Conservation (phyloP, 2,888 invertebrate species). For the Anoncus sp. region DNA sequence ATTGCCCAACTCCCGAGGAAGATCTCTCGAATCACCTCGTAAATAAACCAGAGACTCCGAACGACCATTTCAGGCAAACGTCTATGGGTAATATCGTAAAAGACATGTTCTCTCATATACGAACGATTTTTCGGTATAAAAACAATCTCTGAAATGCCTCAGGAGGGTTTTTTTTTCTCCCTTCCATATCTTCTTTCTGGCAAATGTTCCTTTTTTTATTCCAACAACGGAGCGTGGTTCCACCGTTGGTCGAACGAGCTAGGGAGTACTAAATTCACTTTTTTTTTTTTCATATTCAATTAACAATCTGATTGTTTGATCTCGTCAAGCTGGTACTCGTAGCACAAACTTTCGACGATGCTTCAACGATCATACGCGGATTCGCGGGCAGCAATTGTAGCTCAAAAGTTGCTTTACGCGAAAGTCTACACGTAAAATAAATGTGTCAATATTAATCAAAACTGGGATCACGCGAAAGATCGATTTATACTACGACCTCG, state of each 20-base stretch:
- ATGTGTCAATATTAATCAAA: no score
- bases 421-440: no score
- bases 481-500: no score
- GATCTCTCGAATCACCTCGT: not conserved
- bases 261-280: no score
- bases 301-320: no score
- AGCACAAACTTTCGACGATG: no score
- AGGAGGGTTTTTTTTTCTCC: not conserved
- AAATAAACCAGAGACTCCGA: not conserved
- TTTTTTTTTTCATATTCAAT: no score
- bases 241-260: conserved; percentile 8
- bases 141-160: conserved; percentile 13
- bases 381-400: no score
- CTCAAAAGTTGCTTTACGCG: no score
- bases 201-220: conserved; percentile 23
- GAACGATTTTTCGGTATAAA: conserved; percentile 35
- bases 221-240: not conserved
- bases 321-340: no score
- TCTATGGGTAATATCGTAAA: conserved; percentile 24
- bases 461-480: no score
- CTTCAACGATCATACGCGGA: no score
- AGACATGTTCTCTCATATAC: conserved; percentile 2
- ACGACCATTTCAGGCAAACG: conserved; percentile 13
- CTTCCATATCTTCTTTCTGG: not conserved
- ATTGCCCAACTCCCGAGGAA: conserved; percentile 5